Conservation (phyloP, 2,797 vertebrate genomes). For the Microctenopoma stevenorrisi region DNA sequence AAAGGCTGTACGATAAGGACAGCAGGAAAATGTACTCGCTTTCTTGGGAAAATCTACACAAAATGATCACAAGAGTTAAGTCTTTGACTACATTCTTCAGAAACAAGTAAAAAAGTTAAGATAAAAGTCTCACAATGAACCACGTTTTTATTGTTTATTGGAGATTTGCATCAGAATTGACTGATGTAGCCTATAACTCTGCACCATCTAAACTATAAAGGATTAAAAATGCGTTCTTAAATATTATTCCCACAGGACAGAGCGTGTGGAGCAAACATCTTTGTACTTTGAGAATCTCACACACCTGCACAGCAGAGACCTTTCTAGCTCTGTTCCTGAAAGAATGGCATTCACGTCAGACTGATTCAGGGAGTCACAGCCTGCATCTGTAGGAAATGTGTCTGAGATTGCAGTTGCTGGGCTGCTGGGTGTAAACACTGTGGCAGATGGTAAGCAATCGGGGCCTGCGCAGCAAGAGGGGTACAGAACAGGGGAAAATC, state of each 20-base stretch:
- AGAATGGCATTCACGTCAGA: slow-evolving; percentile 70
- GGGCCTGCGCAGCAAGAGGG: slow-evolving; percentile 80
- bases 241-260: slow-evolving; percentile 26
- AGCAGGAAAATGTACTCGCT: neutral
- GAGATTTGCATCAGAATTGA: neutral
- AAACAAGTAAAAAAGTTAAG: neutral
- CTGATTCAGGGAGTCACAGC: slow-evolving; percentile 43
- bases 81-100: neutral
- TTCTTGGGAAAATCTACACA: neutral
- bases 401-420: slow-evolving; percentile 83
- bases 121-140: neutral
- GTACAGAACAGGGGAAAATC: slow-evolving; percentile 78
- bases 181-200: neutral
- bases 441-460: slow-evolving; percentile 86
- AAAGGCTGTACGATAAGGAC: neutral
- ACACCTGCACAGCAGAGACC: slow-evolving; percentile 30
- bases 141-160: neutral
- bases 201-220: slow-evolving; percentile 5
- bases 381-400: slow-evolving; percentile 86
- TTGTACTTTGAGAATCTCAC: slow-evolving; percentile 42
- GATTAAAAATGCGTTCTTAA: slow-evolving; percentile 30
- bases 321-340: slow-evolving; percentile 45
- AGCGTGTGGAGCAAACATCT: slow-evolving; percentile 49
- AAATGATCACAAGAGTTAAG: neutral
- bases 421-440: slow-evolving; percentile 85